Evolutionary conservation across 2,113 vertebrate species (phyloP), one percentile per base, ranked within the genome.

Genomic region (Cryptotis parvus): DNA sequence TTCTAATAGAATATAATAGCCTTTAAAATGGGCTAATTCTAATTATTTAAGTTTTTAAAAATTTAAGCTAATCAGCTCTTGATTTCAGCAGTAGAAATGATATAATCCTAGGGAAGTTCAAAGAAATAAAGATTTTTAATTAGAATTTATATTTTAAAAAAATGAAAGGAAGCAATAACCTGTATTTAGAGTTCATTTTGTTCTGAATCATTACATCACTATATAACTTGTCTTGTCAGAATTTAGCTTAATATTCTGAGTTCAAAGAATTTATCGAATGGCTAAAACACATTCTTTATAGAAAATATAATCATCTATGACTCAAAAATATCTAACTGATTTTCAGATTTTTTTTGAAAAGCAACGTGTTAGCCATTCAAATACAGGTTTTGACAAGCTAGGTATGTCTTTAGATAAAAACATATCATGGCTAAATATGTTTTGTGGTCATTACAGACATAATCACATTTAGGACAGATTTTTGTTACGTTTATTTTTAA

Each of bases 191-290:
- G 69, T 86, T 93, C 33, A 43, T 79, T 92, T 73, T 75, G 16
- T 93, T 39, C 52, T 79, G 11, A 84, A 75, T 39, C 77, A 45
- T 66, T 82, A 45, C 39, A 52, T 82, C 29, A 68, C 31, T 74
- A 55, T 45, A 26, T 87, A 49, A 74, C 77, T 84, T 92, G n/a
- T n/a, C n/a, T n/a, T n/a, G 76, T 84, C 72, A 94, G 78, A 66
- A 45, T 76, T 94, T 74, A 79, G 87, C 63, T 91, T 93, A 84
- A 90, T 66, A 75, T 41, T 82, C n/a, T 87, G 81, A 89, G 43
- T 91, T 94, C 22, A 45, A 84, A 87, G 76, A 92, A 82, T 94
- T 89, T 95, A 84, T 91, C 29, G 79, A 92, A 91, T 93, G 37
- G 73, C 94, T 55, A 80, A 79, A 93, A 88, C 26, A 20, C 49